Conservation (phyloP, 2,113 vertebrate genomes). For the Brevimyrus niger region DNA sequence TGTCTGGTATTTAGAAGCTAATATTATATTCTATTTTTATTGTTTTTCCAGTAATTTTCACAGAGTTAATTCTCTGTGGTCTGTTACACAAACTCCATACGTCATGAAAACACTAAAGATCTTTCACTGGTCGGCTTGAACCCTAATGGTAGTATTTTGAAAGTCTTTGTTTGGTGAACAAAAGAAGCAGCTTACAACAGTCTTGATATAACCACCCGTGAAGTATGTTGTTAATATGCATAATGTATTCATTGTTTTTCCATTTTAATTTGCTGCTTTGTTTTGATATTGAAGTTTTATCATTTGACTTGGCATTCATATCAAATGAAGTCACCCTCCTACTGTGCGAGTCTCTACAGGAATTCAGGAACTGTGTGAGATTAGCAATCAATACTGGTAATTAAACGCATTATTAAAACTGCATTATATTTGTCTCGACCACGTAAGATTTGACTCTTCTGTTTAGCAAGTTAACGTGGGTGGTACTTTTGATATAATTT, state of each 20-base stretch:
- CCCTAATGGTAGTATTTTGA: constrained; percentile 3
- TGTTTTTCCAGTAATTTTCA: neutral
- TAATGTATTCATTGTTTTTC: constrained; percentile 23
- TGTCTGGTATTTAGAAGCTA: neutral
- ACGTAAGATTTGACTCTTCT: constrained; percentile 4
- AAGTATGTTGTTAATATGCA: constrained; percentile 9
- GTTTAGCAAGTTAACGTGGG: neutral
- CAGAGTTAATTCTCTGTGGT: neutral
- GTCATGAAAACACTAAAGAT: neutral
- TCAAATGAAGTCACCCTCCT: constrained; percentile 20
- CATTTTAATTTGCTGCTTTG: constrained; percentile 13
- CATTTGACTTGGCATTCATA: constrained; percentile 19
- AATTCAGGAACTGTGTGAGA: constrained; percentile 15
- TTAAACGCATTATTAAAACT: constrained; percentile 16
- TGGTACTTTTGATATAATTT: neutral
- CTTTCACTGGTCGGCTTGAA: neutral
- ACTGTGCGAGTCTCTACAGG: constrained; percentile 18
- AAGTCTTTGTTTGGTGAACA: neutral
- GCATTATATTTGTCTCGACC: constrained; percentile 7
- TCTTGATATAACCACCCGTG: constrained; percentile 3
- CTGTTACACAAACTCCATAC: neutral
- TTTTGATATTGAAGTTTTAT: constrained; percentile 13
- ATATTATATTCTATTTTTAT: neutral
- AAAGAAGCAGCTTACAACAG: neutral
- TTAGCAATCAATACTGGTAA: constrained; percentile 25